Percentiles rank a stretch among this genome's conserved stretches.
Evolutionary conservation across 2,888 invertebrate genomes (phyloP).

Genomic region (Petrolisthes manimaculis): DNA sequence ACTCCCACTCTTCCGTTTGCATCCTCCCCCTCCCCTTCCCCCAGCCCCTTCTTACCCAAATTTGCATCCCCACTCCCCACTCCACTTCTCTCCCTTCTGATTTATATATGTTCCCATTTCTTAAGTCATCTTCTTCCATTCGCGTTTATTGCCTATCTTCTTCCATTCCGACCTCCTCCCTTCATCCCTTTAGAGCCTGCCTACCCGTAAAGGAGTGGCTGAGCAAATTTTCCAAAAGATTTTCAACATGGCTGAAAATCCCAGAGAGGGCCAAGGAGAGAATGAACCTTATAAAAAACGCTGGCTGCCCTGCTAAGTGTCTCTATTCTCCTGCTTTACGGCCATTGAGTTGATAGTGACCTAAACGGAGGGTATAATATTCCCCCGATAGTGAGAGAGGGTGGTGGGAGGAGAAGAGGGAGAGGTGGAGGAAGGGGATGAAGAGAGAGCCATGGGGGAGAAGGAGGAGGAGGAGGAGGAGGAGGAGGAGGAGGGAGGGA

Average conservation of each 20-base stretch:
- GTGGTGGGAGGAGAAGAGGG: neutral
- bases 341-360: slow-evolving; percentile 7
- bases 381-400: slow-evolving; percentile 11
- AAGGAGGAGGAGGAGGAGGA: neutral
- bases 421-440: neutral
- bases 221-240: slow-evolving; percentile 3
- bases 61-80: neutral
- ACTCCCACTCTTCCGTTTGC: neutral
- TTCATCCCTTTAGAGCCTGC: neutral
- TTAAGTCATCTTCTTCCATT: too few relatives aligned
- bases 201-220: too few relatives aligned
- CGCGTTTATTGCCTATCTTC: too few relatives aligned
- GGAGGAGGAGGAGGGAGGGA: neutral
- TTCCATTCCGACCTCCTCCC: too few relatives aligned
- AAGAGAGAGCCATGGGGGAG: neutral
- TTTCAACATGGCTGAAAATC: slow-evolving; percentile 10
- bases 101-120: too few relatives aligned
- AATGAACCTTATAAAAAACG: slow-evolving; percentile 25
- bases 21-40: neutral
- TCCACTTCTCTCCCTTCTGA: too few relatives aligned
- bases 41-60: neutral
- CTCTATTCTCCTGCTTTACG: slow-evolving; percentile 9
- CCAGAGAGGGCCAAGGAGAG: neutral
- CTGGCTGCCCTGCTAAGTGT: slow-evolving; percentile 27
- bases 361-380: slow-evolving; percentile 20